Evolutionary conservation across 1,140 invertebrate genomes (phyloP).

Genomic region (Drosophila sulfurigaster): DNA sequence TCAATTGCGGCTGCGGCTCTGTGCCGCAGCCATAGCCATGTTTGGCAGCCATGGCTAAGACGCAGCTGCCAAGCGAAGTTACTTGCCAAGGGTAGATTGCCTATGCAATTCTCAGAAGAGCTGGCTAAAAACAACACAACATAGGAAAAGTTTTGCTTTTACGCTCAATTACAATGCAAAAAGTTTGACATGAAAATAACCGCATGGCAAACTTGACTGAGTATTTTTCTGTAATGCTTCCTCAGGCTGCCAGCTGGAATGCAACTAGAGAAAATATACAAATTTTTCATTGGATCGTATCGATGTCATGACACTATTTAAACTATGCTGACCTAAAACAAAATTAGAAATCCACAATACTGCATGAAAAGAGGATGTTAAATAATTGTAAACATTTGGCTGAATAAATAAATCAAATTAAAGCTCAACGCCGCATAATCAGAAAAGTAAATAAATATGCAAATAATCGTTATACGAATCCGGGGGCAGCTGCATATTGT

Average conservation of each 20-base stretch:
- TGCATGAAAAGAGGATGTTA: slow-evolving; percentile 22
- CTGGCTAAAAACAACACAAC: slow-evolving; percentile 16
- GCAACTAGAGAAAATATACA: neutral
- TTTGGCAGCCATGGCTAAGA: slow-evolving; percentile 59
- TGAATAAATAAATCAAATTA: slow-evolving; percentile 78
- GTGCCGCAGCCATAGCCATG: slow-evolving; percentile 32
- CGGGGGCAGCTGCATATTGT: slow-evolving; percentile 30
- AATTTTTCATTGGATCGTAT: too few species aligned
- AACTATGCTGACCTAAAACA: too few species aligned
- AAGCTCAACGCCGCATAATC: slow-evolving; percentile 72
- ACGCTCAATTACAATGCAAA: slow-evolving; percentile 81
- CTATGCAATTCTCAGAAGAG: slow-evolving; percentile 33
- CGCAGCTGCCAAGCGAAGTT: slow-evolving; percentile 60
- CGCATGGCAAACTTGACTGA: slow-evolving; percentile 67
- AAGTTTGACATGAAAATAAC: slow-evolving; percentile 81
- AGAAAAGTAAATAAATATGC: slow-evolving; percentile 71
- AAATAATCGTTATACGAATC: slow-evolving; percentile 27
- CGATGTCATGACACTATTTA: too few species aligned
- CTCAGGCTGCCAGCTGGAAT: neutral
- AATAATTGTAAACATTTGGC: slow-evolving; percentile 50
- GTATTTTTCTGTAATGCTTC: slow-evolving; percentile 52
- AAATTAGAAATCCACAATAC: too few species aligned
- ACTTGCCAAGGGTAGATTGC: slow-evolving; percentile 15
- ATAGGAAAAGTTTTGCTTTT: slow-evolving; percentile 78
- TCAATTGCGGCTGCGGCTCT: slow-evolving; percentile 66